Base-by-base conservation (phyloP, 2,888 invertebrate genomes). In the Cheiracanthium punctorium region DNA sequence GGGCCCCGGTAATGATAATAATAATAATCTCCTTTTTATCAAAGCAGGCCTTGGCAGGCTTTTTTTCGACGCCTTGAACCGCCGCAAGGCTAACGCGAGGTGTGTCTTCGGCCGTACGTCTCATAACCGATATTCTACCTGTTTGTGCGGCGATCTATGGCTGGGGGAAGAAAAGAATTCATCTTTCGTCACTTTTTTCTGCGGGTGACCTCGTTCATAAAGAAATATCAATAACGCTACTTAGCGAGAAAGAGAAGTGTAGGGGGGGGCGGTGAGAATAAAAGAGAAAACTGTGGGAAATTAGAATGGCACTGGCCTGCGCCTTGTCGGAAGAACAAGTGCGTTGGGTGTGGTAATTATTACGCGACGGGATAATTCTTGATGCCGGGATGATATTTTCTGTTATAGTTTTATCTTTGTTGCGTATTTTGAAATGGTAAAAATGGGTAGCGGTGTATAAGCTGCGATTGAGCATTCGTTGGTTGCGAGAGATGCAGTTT, bases 11-110 rank as follows among this genome's bases (percentile, higher is more conserved):
- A 73, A 79, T 84, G 73, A 84, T 84, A 79, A 84, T 84, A 84
- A 84, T 84, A 82, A 82, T 82, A 84, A 84, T 84, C 79, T 84
- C 84, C 79, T 79, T 84, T 74, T 79, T 73, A 37, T 79, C 79
- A 79, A 73, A 69, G 65, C 79, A 79, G 82, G 73, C 84, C 79
- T 84, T 79, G 84, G 79, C 73, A 41, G 52, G 69, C 52, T 73
- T 69, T 74, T 73, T 32, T 32, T 70, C 37, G 29, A 29, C 74
- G 71, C 77, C 84, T 84, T 79, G 79, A 79, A 79, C 79, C 77
- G 58, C 58, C 58, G 58, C 58, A 58, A 58, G 58, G 58, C 58
- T 58, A 58, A 7, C 58, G 58, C 24, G 58, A 58, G 58, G 58
- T 58, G 58, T 58, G 58, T 58, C 58, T 58, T 58, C 58, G 58